phyloP scores from a whole-genome alignment of 2,113 vertebrate species.

The pig (Sus scrofa) region DNA sequence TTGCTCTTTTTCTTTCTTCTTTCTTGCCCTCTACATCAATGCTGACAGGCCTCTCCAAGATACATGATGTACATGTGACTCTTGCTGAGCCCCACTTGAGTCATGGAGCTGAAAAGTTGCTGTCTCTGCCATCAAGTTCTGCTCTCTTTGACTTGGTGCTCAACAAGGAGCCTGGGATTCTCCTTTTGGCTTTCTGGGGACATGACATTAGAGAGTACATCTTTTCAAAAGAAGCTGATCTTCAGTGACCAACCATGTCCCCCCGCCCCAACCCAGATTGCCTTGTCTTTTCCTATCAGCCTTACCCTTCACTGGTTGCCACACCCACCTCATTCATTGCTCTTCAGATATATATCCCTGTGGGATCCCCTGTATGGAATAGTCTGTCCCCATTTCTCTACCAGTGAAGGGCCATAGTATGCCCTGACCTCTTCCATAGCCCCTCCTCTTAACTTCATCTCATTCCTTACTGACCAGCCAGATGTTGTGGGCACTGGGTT shows the following conservation, averaged over 20 bases:
- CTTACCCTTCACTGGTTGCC: not conserved
- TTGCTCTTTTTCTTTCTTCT: not conserved
- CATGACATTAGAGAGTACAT: not conserved
- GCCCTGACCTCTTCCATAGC: not conserved
- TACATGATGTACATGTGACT: not conserved
- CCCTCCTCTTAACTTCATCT: not conserved
- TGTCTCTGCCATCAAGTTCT: not conserved
- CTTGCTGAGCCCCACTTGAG: not conserved
- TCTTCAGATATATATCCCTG: not conserved
- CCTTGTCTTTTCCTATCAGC: not conserved
- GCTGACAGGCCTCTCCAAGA: not conserved
- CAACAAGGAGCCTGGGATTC: not conserved
- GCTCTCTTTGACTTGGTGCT: not conserved
- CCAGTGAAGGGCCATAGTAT: not conserved
- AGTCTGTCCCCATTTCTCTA: not conserved
- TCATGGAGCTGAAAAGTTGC: not conserved
- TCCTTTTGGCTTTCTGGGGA: slow-evolving; percentile 14
- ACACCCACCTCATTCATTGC: not conserved
- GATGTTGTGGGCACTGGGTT: not conserved
- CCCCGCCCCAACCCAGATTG: not conserved
- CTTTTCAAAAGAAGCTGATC: not conserved
- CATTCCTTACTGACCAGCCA: not conserved
- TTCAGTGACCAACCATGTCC: not conserved
- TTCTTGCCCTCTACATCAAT: not conserved
- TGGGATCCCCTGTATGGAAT: not conserved